These are phyloP conservation scores for Catostylus mosaicus DNA, from an alignment of 30 jellyfish, hydroid and myxozoan genomes.

Conservation along the genomic window DNA sequence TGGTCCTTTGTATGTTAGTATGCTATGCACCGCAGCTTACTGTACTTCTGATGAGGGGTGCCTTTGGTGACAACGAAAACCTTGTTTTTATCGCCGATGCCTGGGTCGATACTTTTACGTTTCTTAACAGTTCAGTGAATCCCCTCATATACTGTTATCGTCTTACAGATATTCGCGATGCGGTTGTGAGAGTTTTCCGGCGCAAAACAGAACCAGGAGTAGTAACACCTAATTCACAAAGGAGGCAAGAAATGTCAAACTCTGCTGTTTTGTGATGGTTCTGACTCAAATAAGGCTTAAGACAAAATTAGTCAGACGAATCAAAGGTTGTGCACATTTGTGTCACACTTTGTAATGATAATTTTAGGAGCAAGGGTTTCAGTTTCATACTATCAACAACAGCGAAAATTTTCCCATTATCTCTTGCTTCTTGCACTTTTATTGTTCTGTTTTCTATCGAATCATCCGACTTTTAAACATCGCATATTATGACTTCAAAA, in stretches of 20 bases:
- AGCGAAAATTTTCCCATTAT: too few relatives aligned
- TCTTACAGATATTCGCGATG: slow-evolving; percentile 37
- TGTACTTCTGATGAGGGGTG: slow-evolving; percentile 48
- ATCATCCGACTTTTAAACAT: too few relatives aligned
- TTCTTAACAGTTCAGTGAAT: slow-evolving; percentile 56
- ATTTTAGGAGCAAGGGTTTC: too few relatives aligned
- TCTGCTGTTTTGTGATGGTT: background rate
- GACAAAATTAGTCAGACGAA: too few relatives aligned
- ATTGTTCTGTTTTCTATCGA: too few relatives aligned
- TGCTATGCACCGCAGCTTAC: slow-evolving; percentile 63
- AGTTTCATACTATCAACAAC: too few relatives aligned
- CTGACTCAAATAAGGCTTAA: too few relatives aligned
- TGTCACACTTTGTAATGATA: too few relatives aligned
- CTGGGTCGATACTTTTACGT: slow-evolving; percentile 68
- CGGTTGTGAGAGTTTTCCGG: slow-evolving; percentile 16
- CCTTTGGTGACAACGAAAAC: slow-evolving; percentile 38
- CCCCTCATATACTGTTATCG: slow-evolving; percentile 61
- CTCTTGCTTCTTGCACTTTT: too few relatives aligned
- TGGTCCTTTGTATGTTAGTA: slow-evolving; percentile 44
- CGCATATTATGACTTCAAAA: too few relatives aligned
- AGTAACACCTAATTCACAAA: background rate
- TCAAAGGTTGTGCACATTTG: too few relatives aligned
- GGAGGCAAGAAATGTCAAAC: background rate
- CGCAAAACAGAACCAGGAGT: background rate
- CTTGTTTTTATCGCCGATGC: slow-evolving; percentile 65